A percentile compares a stretch with the other conserved stretches of the same genome.
Conservation (phyloP, 1,140 invertebrate species). For the Drosophila busckii region DNA sequence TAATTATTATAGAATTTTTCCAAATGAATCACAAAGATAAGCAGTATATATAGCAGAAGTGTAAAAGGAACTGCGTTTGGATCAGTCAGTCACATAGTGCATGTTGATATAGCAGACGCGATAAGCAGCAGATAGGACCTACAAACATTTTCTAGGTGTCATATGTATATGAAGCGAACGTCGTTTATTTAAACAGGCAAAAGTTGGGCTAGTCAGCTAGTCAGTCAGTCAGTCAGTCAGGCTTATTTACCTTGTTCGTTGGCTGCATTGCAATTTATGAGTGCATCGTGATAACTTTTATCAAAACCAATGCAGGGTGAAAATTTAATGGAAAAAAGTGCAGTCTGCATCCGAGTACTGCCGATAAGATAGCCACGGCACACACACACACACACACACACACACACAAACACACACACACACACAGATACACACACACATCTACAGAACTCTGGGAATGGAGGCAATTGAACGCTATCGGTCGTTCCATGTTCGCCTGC, state of each 20-base stretch:
- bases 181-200: conserved; percentile 55
- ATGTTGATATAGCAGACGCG: conserved; percentile 52
- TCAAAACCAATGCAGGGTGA: conserved; percentile 18
- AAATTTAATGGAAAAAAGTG: conserved; percentile 41
- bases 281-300: conserved; percentile 60
- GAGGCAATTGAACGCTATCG: conserved; percentile 29
- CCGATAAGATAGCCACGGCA: conserved; percentile 60
- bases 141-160: conserved; percentile 25
- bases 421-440: too few species aligned
- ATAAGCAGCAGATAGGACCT: conserved; percentile 40
- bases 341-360: conserved; percentile 60
- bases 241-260: conserved; percentile 68
- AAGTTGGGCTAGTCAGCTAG: conserved; percentile 54
- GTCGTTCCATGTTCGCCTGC: conserved; percentile 37
- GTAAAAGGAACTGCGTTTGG: conserved; percentile 38
- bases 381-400: too few species aligned
- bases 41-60: conserved; percentile 5
- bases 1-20: conserved; percentile 40
- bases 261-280: conserved; percentile 73
- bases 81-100: conserved; percentile 29
- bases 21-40: conserved; percentile 67
- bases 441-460: conserved; percentile 48
- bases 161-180: conserved; percentile 45
- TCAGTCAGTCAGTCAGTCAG: conserved; percentile 19
- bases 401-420: too few species aligned